phyloP scores from a whole-genome alignment of 2,113 vertebrate genomes.

The Peucedramus taeniatus region DNA sequence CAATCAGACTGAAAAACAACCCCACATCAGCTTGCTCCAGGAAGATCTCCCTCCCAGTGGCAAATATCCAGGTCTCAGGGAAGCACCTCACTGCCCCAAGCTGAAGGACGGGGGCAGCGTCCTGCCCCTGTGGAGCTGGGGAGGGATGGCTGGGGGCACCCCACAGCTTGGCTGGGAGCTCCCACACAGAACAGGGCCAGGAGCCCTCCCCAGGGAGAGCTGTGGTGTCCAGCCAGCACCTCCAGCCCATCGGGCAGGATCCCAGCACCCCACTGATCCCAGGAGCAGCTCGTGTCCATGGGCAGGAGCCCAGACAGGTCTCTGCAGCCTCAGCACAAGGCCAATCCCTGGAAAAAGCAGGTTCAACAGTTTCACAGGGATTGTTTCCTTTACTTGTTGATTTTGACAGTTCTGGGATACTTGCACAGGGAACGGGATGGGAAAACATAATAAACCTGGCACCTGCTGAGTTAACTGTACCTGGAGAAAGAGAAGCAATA shows the following conservation, averaged over 20 bases:
- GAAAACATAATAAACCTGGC: not conserved
- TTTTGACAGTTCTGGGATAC: not conserved
- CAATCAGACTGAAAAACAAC: not conserved
- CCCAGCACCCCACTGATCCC: fast-evolving
- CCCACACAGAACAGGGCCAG: fast-evolving
- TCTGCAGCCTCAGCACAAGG: not conserved
- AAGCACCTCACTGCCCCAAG: not conserved
- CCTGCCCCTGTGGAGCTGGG: fast-evolving
- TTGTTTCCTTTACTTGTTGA: not conserved
- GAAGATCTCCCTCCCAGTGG: not conserved
- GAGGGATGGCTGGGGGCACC: no score
- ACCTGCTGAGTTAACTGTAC: not conserved
- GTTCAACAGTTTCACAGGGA: not conserved
- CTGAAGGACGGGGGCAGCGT: not conserved
- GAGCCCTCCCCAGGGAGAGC: not conserved
- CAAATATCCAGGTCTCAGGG: not conserved
- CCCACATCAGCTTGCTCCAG: not conserved
- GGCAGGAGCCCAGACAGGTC: fast-evolving
- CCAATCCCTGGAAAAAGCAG: not conserved
- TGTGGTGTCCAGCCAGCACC: not conserved
- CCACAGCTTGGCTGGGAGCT: not conserved
- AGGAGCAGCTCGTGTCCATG: fast-evolving
- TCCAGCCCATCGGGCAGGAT: fast-evolving
- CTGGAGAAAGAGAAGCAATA: not conserved
- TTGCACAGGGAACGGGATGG: not conserved